Conservation (phyloP, 2,113 vertebrate genomes). For the Lepus europaeus region DNA sequence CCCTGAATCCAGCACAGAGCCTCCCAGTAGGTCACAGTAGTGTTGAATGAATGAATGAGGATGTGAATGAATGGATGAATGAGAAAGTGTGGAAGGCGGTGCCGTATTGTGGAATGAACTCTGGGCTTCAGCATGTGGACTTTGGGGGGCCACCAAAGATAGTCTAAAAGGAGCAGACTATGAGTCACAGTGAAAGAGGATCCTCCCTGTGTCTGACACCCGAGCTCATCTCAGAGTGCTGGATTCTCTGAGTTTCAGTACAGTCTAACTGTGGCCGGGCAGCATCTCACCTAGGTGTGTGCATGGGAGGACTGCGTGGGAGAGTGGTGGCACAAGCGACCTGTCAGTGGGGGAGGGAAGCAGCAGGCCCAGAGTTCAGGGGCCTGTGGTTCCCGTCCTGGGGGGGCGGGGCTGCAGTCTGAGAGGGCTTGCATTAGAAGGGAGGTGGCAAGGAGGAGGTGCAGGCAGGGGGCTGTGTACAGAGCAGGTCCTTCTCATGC, state of each 20-base stretch:
- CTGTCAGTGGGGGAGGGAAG: not conserved
- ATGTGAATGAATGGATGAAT: not conserved
- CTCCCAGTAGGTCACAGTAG: not conserved
- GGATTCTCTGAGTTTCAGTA: constrained; percentile 12
- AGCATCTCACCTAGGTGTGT: not conserved
- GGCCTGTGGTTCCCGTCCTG: not conserved
- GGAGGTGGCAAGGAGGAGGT: not conserved
- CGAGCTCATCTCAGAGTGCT: not conserved
- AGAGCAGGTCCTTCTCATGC: not conserved
- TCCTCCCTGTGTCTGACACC: not conserved
- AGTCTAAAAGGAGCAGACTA: not conserved
- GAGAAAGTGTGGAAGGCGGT: not conserved
- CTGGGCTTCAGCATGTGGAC: not conserved
- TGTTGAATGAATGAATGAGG: not conserved
- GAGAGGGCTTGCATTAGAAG: not conserved
- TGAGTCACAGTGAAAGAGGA: constrained; percentile 25
- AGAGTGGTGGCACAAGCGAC: not conserved
- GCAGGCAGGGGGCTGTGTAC: not conserved
- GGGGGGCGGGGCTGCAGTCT: not conserved
- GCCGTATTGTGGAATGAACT: not conserved
- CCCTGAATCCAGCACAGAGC: not conserved
- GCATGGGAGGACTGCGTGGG: not conserved
- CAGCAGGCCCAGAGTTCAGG: not conserved
- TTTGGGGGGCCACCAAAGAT: not conserved
- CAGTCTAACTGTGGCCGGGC: not conserved